Percentiles rank a stretch among this genome's conserved stretches.
Conservation (phyloP, 2,797 vertebrate genomes). For the Bovichtus diacanthus region DNA sequence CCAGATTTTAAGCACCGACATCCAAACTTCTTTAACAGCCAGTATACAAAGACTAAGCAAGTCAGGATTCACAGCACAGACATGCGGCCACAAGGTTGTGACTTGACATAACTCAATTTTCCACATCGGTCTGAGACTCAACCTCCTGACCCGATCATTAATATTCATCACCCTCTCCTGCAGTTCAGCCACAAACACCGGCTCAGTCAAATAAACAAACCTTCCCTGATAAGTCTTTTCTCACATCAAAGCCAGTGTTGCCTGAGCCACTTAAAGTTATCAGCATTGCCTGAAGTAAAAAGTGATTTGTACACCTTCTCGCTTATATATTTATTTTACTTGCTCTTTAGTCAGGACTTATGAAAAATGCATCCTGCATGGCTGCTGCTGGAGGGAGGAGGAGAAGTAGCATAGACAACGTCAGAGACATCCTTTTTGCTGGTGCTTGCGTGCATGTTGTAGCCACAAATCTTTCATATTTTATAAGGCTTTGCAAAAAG, state of each 20-base stretch:
- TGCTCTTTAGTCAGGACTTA: conserved; percentile 46
- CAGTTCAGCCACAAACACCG: conserved; percentile 9
- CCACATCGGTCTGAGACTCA: conserved; percentile 25
- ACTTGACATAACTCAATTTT: conserved; percentile 43
- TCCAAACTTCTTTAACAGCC: conserved; percentile 19
- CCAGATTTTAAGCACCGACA: conserved; percentile 1
- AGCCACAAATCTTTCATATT: conserved; percentile 61
- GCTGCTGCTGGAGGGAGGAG: conserved; percentile 40
- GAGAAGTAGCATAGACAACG: conserved; percentile 17
- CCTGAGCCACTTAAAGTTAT: conserved; percentile 20
- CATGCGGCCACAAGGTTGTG: conserved; percentile 18
- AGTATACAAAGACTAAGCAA: conserved; percentile 1
- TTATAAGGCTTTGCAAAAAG: conserved; percentile 42
- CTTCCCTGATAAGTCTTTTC: background rate
- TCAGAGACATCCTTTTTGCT: conserved; percentile 47
- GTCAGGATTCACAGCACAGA: conserved; percentile 3
- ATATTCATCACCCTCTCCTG: conserved; percentile 49
- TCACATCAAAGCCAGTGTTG: conserved; percentile 29
- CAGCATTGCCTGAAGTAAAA: conserved; percentile 16
- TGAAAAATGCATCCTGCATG: conserved; percentile 66
- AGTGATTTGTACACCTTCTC: conserved; percentile 33
- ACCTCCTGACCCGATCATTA: conserved; percentile 45
- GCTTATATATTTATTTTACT: conserved; percentile 52
- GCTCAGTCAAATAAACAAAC: conserved; percentile 25
- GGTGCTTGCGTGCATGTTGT: conserved; percentile 40